Evolutionary conservation across 1,140 invertebrate species (phyloP).

Genomic region (Drosophila baimaii): DNA sequence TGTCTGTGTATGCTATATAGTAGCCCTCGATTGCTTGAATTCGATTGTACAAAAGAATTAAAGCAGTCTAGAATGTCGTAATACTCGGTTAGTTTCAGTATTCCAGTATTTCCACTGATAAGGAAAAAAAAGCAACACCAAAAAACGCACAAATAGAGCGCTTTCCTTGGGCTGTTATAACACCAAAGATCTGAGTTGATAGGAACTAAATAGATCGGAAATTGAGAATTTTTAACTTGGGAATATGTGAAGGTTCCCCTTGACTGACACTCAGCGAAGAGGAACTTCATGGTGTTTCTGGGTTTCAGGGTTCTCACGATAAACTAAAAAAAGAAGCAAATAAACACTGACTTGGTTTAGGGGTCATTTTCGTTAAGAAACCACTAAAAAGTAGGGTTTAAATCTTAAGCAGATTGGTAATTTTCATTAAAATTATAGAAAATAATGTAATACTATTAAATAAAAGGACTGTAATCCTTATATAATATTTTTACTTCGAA

Average conservation of each 20-base stretch:
- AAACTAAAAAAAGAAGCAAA: not conserved
- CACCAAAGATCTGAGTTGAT: slow-evolving; percentile 24
- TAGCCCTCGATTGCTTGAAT: slow-evolving; percentile 25
- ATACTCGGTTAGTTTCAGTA: slow-evolving; percentile 20
- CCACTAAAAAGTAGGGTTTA: not conserved
- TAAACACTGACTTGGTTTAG: not conserved
- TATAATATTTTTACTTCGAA: too few species aligned
- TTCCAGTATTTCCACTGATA: slow-evolving; percentile 12
- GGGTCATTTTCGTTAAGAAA: not conserved
- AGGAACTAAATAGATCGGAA: slow-evolving; percentile 1
- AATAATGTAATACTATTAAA: not conserved
- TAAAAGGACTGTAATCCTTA: not conserved
- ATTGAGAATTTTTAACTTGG: slow-evolving; percentile 6
- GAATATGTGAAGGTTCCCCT: slow-evolving; percentile 26
- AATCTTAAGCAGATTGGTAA: not conserved
- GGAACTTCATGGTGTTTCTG: not conserved
- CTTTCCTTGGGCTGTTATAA: slow-evolving; percentile 9
- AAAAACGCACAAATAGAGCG: not conserved
- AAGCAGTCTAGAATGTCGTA: slow-evolving; percentile 30
- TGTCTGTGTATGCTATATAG: not conserved
- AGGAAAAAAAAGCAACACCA: slow-evolving; percentile 9
- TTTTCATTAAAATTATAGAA: too few species aligned
- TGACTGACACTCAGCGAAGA: slow-evolving; percentile 4
- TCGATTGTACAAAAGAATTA: slow-evolving; percentile 51
- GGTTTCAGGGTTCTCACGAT: not conserved